Base-by-base conservation (phyloP, 1,140 invertebrate species). In the Limonius californicus region DNA sequence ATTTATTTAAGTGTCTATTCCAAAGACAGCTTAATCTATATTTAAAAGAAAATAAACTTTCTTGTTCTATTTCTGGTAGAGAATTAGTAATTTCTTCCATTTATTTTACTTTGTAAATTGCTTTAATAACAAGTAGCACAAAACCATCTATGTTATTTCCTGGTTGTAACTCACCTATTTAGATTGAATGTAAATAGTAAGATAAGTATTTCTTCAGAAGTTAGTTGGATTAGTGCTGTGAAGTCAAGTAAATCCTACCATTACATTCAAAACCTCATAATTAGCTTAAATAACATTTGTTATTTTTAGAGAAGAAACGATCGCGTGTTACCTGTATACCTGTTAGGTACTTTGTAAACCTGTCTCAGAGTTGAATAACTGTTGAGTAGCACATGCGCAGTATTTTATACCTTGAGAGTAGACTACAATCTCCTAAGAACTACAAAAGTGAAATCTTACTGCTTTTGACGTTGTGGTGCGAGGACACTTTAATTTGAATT, bases 341-440 rank as follows among this genome's bases (percentile, higher is more conserved):
- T 69, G 67, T 69, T 56, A 63, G 39, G 35, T 59, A 65, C 64
- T 57, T 61, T 66, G 69, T 69, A 65, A 70, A 70, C 69, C 64
- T 67, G 66, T 68, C 68, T 70, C 53, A 61, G 23, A 63, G 65
- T 70, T 62, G 70, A 68, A 71, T 71, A 68, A 71, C 69, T 69
- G 69, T 69, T 57, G 42, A 21, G 43, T 20, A 30, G 57, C 60
- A 57, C 70, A 57, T 62, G 62, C 68, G 70, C 57, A 21, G 20
- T 15, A 11, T 16, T 21, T n/a, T 53, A 61, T 67, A 71, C 70
- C 70, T 71, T 71, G 68, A 68, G 64, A 71, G 57, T 61, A 62
- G 55, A 57, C 58, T 61, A 68, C 68, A 68, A 70, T 70, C 68
- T 62, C 64, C 53, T 43, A 60, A 47, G 47, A 57, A 58, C 56